phyloP scores from a whole-genome alignment of 1,140 invertebrate genomes.

The Conus ventricosus region DNA sequence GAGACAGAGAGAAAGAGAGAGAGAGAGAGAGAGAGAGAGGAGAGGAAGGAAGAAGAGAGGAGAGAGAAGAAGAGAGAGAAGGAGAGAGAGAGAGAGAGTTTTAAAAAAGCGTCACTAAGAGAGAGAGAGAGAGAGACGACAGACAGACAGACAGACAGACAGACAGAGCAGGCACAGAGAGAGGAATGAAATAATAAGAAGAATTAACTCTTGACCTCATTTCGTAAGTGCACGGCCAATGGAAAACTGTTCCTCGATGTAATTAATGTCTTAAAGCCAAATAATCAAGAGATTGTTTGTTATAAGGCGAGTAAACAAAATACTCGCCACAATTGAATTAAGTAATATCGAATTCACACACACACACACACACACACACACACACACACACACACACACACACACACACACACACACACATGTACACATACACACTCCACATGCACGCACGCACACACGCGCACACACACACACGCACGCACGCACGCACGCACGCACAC shows the following conservation, averaged over 20 bases:
- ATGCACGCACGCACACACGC: not conserved
- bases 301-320: not conserved
- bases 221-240: not conserved
- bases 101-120: not conserved
- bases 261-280: too few relatives aligned
- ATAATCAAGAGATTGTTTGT: not conserved
- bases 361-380: not conserved
- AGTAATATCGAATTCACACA: not conserved
- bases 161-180: too few relatives aligned
- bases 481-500: too few relatives aligned
- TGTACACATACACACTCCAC: not conserved
- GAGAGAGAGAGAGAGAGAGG: conserved; percentile 24
- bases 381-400: too few relatives aligned
- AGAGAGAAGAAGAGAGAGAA: too few relatives aligned
- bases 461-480: too few relatives aligned
- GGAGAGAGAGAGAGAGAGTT: conserved; percentile 25
- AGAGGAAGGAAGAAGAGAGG: not conserved
- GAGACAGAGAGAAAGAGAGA: conserved; percentile 1
- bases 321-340: not conserved
- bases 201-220: not conserved
- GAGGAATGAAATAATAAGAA: not conserved
- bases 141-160: too few relatives aligned
- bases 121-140: not conserved
- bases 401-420: not conserved
- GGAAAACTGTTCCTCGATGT: not conserved